These are phyloP conservation scores for Tychaedon coryphoeus DNA, from an alignment of 2,113 vertebrate genomes.

Conservation along the genomic window DNA sequence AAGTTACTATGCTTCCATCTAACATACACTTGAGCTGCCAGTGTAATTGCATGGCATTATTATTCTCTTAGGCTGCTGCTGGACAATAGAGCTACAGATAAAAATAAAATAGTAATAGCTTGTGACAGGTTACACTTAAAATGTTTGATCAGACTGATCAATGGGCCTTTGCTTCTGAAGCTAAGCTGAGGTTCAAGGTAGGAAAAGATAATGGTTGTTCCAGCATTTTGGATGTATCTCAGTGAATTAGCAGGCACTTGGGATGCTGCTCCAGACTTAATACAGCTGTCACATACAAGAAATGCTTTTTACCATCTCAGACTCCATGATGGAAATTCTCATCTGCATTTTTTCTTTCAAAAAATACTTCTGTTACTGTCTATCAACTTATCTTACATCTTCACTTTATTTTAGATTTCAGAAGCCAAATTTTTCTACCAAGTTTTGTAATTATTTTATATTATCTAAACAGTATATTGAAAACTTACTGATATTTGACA, in stretches of 20 bases:
- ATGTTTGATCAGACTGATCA: slow-evolving; percentile 4
- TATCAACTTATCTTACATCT: background rate
- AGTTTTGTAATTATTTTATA: background rate
- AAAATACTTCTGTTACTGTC: background rate
- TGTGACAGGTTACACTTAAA: background rate
- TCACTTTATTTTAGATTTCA: background rate
- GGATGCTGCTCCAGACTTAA: background rate
- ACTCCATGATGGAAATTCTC: background rate
- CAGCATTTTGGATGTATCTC: background rate
- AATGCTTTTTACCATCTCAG: background rate
- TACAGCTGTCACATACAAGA: background rate
- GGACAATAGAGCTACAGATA: background rate
- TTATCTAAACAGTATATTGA: background rate
- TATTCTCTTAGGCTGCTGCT: background rate
- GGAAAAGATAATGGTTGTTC: background rate
- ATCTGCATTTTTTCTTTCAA: background rate
- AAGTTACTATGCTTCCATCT: background rate
- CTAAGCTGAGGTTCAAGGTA: background rate
- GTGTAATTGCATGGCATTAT: background rate
- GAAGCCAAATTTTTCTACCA: background rate
- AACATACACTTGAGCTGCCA: background rate
- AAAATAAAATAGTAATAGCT: background rate
- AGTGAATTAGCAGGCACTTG: background rate
- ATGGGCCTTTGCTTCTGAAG: background rate
- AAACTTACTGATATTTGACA: background rate